Evolutionary conservation across 2,888 invertebrate genomes (phyloP), one percentile per base, ranked within the genome.

Genomic region (Zele albiditarsus): DNA sequence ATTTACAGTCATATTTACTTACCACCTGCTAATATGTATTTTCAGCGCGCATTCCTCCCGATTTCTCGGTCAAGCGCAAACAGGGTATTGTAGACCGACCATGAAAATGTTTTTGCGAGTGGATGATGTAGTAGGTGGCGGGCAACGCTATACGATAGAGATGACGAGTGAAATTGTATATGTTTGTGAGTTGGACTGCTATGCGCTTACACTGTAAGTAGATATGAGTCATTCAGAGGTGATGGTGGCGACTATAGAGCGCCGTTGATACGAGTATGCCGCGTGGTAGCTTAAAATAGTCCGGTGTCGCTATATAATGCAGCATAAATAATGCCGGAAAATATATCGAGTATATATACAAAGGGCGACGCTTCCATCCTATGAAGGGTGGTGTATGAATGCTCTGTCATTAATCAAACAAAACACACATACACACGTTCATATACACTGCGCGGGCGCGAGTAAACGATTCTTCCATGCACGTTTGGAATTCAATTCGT

Each of bases 151-250:
- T 33, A 33, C 33, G 23, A 53, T 68, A 74, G n/a, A 53, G 28
- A 63, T 68, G 60, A 60, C 31, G 57, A 49, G 58, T 67, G 25
- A 28, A 66, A 57, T 62, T 42, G 6, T 23, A 23, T 23, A 27
- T 27, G 27, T 27, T 68, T 69, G 53, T 63, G 28, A 68, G 63
- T 60, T 42, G 27, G 31, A 23, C 42, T 68, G 70, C 65, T 46
- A 46, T 46, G 46, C 46, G 53, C 53, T 53, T 20, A 38, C 58
- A 74, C 65, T 72, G 75, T 66, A 77, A 80, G 70, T 75, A 77
- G 75, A 74, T 62, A 77, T 79, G 78, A 76, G 75, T 80, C 79
- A 80, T 79, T 69, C 20, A 58, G 79, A 78, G 77, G 78, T 80
- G 79, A 77, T 70, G 74, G 72, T 73, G 77, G 71, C 73, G 75